These are phyloP conservation scores for Cosmia trapezina DNA, from an alignment of 2,888 invertebrate species.

Conservation along the genomic window DNA sequence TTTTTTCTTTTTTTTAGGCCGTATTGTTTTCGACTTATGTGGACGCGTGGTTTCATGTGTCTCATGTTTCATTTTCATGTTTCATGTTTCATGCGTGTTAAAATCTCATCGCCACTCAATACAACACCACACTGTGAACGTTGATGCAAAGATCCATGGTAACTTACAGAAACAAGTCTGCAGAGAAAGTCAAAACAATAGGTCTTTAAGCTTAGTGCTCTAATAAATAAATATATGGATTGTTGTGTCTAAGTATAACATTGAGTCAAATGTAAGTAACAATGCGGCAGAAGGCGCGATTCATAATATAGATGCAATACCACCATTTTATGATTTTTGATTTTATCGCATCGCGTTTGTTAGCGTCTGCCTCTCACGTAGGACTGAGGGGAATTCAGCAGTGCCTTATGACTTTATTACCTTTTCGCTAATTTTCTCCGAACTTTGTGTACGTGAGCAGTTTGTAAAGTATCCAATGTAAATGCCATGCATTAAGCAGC, in stretches of 20 bases:
- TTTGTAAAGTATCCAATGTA: slow-evolving; percentile 47
- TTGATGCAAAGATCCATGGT: neutral
- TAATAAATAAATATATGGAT: neutral
- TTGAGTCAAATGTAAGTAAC: neutral
- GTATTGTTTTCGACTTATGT: too few species aligned
- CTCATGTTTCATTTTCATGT: too few species aligned
- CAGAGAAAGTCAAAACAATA: neutral
- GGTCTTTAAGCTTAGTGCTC: too few species aligned
- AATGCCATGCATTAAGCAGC: slow-evolving; percentile 50
- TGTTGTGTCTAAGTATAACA: neutral
- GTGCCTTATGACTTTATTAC: slow-evolving; percentile 61
- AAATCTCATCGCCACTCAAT: too few species aligned
- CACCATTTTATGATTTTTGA: slow-evolving; percentile 7
- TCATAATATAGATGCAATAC: neutral
- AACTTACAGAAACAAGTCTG: neutral
- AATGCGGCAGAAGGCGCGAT: neutral
- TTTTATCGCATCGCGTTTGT: slow-evolving; percentile 24
- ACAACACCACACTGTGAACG: too few species aligned
- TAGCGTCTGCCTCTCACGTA: slow-evolving; percentile 29
- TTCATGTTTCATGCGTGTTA: too few species aligned
- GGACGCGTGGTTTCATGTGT: neutral
- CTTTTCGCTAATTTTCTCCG: slow-evolving; percentile 61
- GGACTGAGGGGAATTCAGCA: slow-evolving; percentile 30
- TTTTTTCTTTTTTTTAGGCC: too few species aligned
- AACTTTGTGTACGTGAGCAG: slow-evolving; percentile 58